These are phyloP conservation scores for Siphamia tubifer DNA, from an alignment of 2,113 vertebrate species.

Conservation along the genomic window DNA sequence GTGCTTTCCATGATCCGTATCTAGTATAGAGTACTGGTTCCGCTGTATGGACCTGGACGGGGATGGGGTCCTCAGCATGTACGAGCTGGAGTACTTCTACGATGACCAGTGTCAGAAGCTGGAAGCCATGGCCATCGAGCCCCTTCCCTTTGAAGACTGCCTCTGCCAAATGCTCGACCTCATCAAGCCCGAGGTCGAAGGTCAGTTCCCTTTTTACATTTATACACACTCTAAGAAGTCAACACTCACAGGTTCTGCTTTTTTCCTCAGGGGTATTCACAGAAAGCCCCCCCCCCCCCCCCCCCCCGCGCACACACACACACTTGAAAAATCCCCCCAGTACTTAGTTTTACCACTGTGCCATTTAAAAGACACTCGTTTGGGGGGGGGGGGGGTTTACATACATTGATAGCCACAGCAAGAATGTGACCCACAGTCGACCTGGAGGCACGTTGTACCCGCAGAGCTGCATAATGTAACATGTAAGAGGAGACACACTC, in stretches of 20 bases:
- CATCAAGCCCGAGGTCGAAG: constrained; percentile 86
- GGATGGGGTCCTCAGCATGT: constrained; percentile 92
- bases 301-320: too few relatives aligned
- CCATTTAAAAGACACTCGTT: constrained; percentile 20
- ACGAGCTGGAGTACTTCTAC: constrained; percentile 94
- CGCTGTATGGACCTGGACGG: constrained; percentile 98
- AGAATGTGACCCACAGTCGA: constrained; percentile 32
- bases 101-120: constrained; percentile 93
- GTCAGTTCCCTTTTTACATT: constrained; percentile 66
- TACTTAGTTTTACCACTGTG: constrained; percentile 9
- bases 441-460: neutral
- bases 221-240: neutral
- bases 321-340: constrained; percentile 13
- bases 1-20: neutral
- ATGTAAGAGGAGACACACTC: constrained; percentile 12
- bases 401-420: constrained; percentile 23
- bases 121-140: constrained; percentile 90
- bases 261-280: neutral
- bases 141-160: constrained; percentile 93
- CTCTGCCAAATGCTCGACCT: constrained; percentile 97
- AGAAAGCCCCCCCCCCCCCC: neutral
- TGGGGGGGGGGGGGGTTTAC: neutral
- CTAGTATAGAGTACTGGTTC: constrained; percentile 98
- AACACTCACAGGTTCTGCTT: neutral
- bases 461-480: neutral